These are phyloP conservation scores for Argopecten irradians DNA, from an alignment of 1,140 invertebrate species.

Conservation along the genomic window DNA sequence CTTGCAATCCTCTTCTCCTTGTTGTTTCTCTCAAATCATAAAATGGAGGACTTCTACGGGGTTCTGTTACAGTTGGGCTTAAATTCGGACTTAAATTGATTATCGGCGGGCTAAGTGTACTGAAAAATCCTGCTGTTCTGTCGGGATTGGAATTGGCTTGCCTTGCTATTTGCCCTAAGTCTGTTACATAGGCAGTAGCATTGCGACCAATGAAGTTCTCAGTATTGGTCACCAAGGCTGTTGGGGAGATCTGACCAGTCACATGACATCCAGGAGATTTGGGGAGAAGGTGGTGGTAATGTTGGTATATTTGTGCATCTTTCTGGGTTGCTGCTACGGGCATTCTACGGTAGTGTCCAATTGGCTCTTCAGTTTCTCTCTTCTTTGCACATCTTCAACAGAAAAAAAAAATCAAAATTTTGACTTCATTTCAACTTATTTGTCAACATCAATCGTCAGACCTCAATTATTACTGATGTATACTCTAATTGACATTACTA, in stretches of 20 bases:
- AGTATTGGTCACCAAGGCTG: constrained; percentile 35
- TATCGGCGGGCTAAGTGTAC: constrained; percentile 75
- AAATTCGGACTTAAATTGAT: constrained; percentile 76
- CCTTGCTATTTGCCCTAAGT: constrained; percentile 36
- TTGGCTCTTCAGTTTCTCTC: not conserved
- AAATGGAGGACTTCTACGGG: constrained; percentile 71
- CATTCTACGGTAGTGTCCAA: constrained; percentile 54
- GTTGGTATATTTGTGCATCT: constrained; percentile 62
- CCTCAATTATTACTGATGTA: too few relatives aligned
- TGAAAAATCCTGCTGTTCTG: constrained; percentile 60
- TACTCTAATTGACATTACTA: too few relatives aligned
- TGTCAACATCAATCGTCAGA: too few relatives aligned
- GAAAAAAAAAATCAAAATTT: not conserved
- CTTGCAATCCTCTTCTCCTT: constrained; percentile 68
- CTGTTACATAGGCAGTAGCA: constrained; percentile 38
- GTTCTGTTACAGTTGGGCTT: constrained; percentile 69
- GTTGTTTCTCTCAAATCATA: constrained; percentile 75
- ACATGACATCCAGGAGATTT: constrained; percentile 55
- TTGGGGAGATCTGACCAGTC: constrained; percentile 44
- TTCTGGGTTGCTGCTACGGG: constrained; percentile 69
- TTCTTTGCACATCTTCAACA: constrained; percentile 3
- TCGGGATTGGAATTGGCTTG: constrained; percentile 27
- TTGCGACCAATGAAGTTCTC: constrained; percentile 49
- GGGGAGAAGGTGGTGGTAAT: constrained; percentile 58
- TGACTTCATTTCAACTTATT: too few relatives aligned